phyloP scores from a whole-genome alignment of 2,113 vertebrate species.

The Malaclemys terrapin region DNA sequence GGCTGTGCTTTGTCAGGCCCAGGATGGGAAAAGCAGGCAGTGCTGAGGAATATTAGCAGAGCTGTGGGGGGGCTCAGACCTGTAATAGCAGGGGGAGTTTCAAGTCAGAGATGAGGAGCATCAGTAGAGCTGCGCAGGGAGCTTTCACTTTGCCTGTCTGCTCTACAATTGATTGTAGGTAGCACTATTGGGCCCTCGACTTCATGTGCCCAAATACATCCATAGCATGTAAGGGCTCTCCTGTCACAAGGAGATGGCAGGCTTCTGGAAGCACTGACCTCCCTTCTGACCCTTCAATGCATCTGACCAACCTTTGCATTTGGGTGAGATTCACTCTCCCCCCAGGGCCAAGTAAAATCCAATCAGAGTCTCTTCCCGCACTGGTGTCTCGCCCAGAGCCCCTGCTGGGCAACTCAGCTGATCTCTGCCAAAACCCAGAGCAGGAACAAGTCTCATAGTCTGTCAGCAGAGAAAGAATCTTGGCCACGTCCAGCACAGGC shows the following conservation, averaged over 20 bases:
- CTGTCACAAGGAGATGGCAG: not conserved
- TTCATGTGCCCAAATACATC: not conserved
- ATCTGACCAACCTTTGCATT: not conserved
- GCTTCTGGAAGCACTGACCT: not conserved
- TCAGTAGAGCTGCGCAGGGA: not conserved
- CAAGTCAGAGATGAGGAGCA: not conserved
- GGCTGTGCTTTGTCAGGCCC: not conserved
- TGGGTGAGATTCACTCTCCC: not conserved
- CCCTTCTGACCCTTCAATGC: not conserved
- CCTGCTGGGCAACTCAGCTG: not conserved
- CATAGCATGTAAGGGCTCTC: not conserved
- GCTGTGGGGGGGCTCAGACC: not conserved
- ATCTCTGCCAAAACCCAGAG: not conserved
- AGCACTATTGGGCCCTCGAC: not conserved
- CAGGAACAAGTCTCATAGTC: not conserved
- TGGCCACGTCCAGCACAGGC: not conserved
- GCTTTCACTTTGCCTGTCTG: not conserved
- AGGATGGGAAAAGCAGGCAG: not conserved
- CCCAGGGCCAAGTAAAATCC: not conserved
- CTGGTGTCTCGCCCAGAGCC: not conserved
- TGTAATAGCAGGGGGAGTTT: not conserved
- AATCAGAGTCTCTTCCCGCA: not conserved
- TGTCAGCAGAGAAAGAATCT: not conserved
- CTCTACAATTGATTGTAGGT: not conserved
- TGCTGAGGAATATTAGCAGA: not conserved